Base-by-base conservation (phyloP, 2,797 vertebrate genomes). In the Falco berigora region DNA sequence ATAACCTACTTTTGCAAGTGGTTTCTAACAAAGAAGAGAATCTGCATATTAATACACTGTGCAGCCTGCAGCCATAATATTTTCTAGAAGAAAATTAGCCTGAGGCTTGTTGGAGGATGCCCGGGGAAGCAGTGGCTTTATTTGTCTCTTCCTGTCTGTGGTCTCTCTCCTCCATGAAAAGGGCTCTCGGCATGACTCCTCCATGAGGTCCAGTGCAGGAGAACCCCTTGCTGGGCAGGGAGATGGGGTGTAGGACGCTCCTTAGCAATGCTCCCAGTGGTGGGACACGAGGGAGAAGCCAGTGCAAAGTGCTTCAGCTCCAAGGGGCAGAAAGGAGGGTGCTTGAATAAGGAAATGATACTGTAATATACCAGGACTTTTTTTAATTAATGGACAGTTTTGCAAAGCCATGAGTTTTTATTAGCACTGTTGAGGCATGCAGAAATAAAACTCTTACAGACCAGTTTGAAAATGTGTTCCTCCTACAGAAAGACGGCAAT, bases 221-320 rank as follows among this genome's bases (percentile, higher is more conserved):
- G 50, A 61, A 52, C 4, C 36, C 30, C 20, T 27, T 27, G 8
- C 22, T 6, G 9, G 44, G 19, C 11, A 49, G 17, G 42, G 34
- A 47, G 34, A 10, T 19, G 25, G 40, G 12, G 4, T 42, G 30
- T 27, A 61, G 58, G 81, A 74, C 63, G 47, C 24, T 42, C 11
- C 52, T 30, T 64, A 42, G 30, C 18, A 47, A 5, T 47, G 27
- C 32, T 61, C 3, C 6, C 36, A 0, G 0, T 23, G 25, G 12
- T 68, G 72, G 27, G 47, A 24, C 4, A 17, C 52, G 63, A 50
- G 58, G 20, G 27, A n/a, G 50, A 72, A 66, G 32, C 32, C 13
- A 7, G 24, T 27, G 32, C 32, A 34, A 74, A 34, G 42, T 22
- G 17, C 42, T 78, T 38, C 21, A 12, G 27, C 25, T 78, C 16